Evolutionary conservation across 2,888 invertebrate species (phyloP).

Genomic region (Caenorhabditis japonica): DNA sequence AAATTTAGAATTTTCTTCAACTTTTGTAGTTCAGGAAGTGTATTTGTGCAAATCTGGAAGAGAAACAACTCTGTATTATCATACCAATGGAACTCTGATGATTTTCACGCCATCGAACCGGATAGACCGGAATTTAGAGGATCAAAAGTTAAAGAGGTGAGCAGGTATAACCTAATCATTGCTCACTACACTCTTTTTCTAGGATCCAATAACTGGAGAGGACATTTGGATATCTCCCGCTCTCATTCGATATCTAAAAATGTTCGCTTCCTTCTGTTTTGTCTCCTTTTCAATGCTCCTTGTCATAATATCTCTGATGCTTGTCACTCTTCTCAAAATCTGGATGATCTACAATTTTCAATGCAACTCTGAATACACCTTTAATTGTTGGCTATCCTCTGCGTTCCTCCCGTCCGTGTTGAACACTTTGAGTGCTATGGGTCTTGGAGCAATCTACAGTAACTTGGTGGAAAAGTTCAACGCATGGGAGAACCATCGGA

Average conservation of each 20-base stretch:
- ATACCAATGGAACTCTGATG: constrained; percentile 79
- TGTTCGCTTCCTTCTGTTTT: constrained; percentile 52
- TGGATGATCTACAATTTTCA: constrained; percentile 49
- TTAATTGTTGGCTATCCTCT: constrained; percentile 71
- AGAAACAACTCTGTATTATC: constrained; percentile 78
- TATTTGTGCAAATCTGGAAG: constrained; percentile 79
- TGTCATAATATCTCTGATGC: constrained; percentile 59
- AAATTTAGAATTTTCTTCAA: too few relatives aligned
- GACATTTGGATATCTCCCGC: constrained; percentile 78
- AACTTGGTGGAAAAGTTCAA: constrained; percentile 78
- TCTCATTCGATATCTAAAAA: constrained; percentile 53
- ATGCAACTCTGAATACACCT: constrained; percentile 53
- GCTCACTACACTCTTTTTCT: too few relatives aligned
- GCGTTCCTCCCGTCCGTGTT: constrained; percentile 78
- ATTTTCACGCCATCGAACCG: constrained; percentile 79
- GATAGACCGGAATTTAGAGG: constrained; percentile 78
- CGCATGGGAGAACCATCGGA: constrained; percentile 79
- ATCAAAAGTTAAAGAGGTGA: constrained; percentile 59
- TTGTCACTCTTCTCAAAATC: constrained; percentile 65
- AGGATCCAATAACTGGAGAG: constrained; percentile 78
- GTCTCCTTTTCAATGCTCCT: constrained; percentile 56
- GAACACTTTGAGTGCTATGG: constrained; percentile 79
- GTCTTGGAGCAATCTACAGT: constrained; percentile 78
- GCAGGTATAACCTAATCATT: too few relatives aligned
- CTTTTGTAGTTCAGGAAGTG: constrained; percentile 76